These are phyloP conservation scores for Eupithecia insigniata DNA, from an alignment of 2,888 invertebrate species.

Conservation along the genomic window DNA sequence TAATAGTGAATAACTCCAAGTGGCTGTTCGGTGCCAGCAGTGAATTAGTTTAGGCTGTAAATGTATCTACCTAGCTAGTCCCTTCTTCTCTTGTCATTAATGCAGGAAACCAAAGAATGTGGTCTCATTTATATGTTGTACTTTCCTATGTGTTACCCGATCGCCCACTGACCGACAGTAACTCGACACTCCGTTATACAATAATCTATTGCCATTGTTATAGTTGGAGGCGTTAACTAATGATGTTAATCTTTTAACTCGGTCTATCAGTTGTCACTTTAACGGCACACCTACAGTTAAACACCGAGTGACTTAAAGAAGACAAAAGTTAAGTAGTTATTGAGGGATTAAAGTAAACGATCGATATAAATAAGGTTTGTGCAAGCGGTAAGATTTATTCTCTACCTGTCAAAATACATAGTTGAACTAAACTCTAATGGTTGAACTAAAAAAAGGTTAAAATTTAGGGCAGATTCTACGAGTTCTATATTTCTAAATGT, in stretches of 20 bases:
- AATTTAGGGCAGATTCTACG: not conserved
- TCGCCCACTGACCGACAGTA: not conserved
- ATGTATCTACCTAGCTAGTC: not conserved
- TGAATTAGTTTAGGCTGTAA: too few relatives aligned
- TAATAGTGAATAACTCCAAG: too few relatives aligned
- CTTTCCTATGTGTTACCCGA: not conserved
- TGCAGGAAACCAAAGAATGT: not conserved
- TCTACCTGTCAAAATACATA: not conserved
- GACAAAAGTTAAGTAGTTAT: not conserved
- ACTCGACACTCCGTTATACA: slow-evolving; percentile 1
- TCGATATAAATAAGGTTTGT: not conserved
- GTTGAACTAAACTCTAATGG: too few relatives aligned
- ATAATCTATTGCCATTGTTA: slow-evolving; percentile 31
- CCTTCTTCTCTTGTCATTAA: not conserved
- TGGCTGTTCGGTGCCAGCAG: too few relatives aligned
- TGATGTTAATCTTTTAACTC: slow-evolving; percentile 42
- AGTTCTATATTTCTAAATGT: too few relatives aligned
- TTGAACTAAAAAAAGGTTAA: not conserved
- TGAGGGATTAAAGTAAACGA: not conserved
- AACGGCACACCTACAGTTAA: slow-evolving; percentile 18
- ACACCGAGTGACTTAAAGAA: not conserved
- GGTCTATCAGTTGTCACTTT: slow-evolving; percentile 39
- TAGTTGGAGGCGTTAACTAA: slow-evolving; percentile 33
- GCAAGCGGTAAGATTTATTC: not conserved
- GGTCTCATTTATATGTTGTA: not conserved